Evolutionary conservation across 2,888 invertebrate genomes (phyloP).

Genomic region (Microctonus aethiopoides): DNA sequence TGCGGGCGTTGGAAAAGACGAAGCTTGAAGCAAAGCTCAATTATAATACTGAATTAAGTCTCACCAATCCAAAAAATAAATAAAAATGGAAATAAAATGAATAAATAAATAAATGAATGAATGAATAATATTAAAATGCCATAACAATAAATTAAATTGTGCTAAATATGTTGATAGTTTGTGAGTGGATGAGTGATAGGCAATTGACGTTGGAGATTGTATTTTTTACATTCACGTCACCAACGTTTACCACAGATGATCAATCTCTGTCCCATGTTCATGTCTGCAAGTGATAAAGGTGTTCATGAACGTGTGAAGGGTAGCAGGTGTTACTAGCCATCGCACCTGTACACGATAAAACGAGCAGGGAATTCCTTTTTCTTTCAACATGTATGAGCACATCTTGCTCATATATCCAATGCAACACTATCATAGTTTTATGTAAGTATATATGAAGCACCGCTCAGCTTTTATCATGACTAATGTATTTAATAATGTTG

Average conservation of each 20-base stretch:
- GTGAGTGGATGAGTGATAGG: slow-evolving; percentile 16
- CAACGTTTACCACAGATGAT: slow-evolving; percentile 37
- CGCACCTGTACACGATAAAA: slow-evolving; percentile 44
- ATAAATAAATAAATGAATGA: too few relatives aligned
- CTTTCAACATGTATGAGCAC: neutral
- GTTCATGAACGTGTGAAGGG: slow-evolving; percentile 41
- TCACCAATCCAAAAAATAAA: too few relatives aligned
- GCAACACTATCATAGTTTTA: neutral
- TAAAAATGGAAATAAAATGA: too few relatives aligned
- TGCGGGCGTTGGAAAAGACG: neutral
- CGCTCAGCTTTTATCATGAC: slow-evolving; percentile 6
- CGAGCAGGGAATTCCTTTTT: slow-evolving; percentile 19
- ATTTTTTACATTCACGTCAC: slow-evolving; percentile 38
- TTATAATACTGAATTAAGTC: too few relatives aligned
- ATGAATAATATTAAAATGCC: too few relatives aligned
- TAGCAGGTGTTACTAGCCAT: slow-evolving; percentile 47
- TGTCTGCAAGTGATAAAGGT: slow-evolving; percentile 44
- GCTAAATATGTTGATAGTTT: neutral
- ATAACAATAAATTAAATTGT: neutral
- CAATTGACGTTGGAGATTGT: slow-evolving; percentile 38
- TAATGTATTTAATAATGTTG: slow-evolving; percentile 1
- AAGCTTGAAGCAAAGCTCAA: neutral
- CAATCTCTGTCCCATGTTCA: slow-evolving; percentile 40
- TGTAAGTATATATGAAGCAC: neutral
- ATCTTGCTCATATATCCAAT: neutral